Evolutionary conservation across 2,888 invertebrate species (phyloP).

Genomic region (Stenolophus ochropezus): DNA sequence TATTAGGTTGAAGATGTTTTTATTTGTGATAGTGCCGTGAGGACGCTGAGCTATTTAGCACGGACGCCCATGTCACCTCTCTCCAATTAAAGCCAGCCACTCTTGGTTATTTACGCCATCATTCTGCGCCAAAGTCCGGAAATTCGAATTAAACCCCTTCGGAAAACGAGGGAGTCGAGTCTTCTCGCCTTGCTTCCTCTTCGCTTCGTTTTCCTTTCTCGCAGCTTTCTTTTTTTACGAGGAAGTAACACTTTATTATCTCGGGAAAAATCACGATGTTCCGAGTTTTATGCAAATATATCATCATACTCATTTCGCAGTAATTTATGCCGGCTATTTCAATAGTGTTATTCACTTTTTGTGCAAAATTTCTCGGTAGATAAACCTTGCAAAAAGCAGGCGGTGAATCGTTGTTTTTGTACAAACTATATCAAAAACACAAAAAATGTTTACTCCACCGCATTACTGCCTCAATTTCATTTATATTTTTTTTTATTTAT

Average conservation of each 20-base stretch:
- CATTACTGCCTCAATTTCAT: too few relatives aligned
- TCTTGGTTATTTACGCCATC: conserved; percentile 48
- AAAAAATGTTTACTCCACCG: background rate
- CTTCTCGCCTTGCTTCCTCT: background rate
- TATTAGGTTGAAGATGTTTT: too few relatives aligned
- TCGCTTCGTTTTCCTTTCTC: background rate
- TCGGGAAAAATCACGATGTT: conserved; percentile 3
- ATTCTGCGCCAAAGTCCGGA: conserved; percentile 41
- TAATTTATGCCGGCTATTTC: background rate
- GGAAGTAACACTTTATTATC: conserved; percentile 37
- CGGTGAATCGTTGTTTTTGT: background rate
- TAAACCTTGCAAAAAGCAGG: background rate
- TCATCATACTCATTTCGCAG: background rate
- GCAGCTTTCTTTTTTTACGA: background rate
- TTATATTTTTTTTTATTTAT: too few relatives aligned
- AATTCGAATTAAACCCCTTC: conserved; percentile 50
- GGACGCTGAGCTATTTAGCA: too few relatives aligned
- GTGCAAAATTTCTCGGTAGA: background rate
- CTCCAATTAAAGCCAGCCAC: conserved; percentile 50
- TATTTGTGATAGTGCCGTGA: background rate
- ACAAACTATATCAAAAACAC: background rate
- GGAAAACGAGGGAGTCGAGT: conserved; percentile 2
- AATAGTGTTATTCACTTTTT: conserved; percentile 1
- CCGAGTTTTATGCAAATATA: conserved; percentile 20
- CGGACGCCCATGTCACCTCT: background rate